Evolutionary conservation across 2,797 vertebrate genomes (phyloP).

Genomic region (Telmatherina bonti): DNA sequence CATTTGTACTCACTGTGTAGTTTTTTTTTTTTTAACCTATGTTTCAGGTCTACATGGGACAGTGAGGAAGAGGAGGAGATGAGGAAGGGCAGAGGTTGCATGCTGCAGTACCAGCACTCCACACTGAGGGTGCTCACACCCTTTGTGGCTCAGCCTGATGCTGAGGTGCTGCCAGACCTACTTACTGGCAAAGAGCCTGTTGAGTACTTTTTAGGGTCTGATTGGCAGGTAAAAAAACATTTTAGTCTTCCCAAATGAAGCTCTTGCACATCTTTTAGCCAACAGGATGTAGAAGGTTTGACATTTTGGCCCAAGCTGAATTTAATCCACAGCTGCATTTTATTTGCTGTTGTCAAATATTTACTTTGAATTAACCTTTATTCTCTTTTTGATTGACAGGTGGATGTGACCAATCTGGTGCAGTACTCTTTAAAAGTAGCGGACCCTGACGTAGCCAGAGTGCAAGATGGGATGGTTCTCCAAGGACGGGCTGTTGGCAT

Average conservation of each 20-base stretch:
- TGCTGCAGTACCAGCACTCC: constrained; percentile 93
- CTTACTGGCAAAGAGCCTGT: constrained; percentile 68
- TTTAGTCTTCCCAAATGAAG: background rate
- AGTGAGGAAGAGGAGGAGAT: constrained; percentile 94
- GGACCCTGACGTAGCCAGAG: constrained; percentile 85
- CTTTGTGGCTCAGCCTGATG: constrained; percentile 70
- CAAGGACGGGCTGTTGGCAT: constrained; percentile 90
- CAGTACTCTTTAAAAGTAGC: constrained; percentile 87
- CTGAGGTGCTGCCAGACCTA: constrained; percentile 50
- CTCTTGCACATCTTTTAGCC: background rate
- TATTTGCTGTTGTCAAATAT: background rate
- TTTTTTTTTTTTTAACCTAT: constrained; percentile 5
- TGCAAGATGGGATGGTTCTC: constrained; percentile 86
- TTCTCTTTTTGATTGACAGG: constrained; percentile 83
- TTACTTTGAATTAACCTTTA: background rate
- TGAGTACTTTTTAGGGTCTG: constrained; percentile 87
- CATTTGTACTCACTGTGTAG: background rate
- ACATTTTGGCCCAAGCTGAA: constrained; percentile 2
- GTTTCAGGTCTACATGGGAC: constrained; percentile 86
- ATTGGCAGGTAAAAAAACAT: constrained; percentile 87
- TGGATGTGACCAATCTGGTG: constrained; percentile 91
- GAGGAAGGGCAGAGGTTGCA: constrained; percentile 88
- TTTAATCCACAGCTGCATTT: background rate
- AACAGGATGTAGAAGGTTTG: constrained; percentile 10
- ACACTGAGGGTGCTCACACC: constrained; percentile 87